Base-by-base conservation (phyloP, 2,113 vertebrate species). In the Vombatus ursinus region DNA sequence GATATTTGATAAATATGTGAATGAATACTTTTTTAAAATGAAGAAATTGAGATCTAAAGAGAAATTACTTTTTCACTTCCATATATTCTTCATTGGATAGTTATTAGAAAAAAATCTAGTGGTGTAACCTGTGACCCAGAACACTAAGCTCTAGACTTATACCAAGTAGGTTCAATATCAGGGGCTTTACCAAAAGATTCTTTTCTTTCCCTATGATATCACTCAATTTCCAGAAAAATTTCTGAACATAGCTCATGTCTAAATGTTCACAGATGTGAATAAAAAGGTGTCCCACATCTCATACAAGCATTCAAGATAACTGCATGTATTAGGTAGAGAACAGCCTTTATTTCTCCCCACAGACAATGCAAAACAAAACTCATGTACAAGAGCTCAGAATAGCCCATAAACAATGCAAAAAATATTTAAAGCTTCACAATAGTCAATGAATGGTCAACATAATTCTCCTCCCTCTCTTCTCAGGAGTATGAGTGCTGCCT, bases 81-180 rank as follows among this genome's bases (percentile, higher is more conserved):
- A 91, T 3, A 49, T 93, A 90, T 92, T 90, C 57, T 50, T 50
- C 28, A 44, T 24, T 91, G 3, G 90, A 91, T 61, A 96, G 51
- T 96, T 96, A 50, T 92, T 84, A 92, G 48, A 49, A 51, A 96
- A 57, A 52, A 84, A 84, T 44, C 68, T 84, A 84, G 16, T 44
- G 16, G 16, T 44, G 16, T 44, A 84, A 44, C n/a, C n/a, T 84
- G 37, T 23, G n/a, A 84, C 19, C n/a, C 68, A 84, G 68, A 84
- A 84, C 7, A 22, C n/a, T 44, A 84, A 44, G n/a, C 19, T 84
- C 37, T 84, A 84, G 19, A 68, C 10, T 68, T 37, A 68, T 37
- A 68, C 57, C 8, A 68, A 68, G 1, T 54, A 24, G 53, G 53
- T 54, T 25, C 25, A 54, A 54, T 25, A 54, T 54, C 53, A 68